Evolutionary conservation across 2,888 invertebrate genomes (phyloP).

Genomic region (Amblyteles armatorius): DNA sequence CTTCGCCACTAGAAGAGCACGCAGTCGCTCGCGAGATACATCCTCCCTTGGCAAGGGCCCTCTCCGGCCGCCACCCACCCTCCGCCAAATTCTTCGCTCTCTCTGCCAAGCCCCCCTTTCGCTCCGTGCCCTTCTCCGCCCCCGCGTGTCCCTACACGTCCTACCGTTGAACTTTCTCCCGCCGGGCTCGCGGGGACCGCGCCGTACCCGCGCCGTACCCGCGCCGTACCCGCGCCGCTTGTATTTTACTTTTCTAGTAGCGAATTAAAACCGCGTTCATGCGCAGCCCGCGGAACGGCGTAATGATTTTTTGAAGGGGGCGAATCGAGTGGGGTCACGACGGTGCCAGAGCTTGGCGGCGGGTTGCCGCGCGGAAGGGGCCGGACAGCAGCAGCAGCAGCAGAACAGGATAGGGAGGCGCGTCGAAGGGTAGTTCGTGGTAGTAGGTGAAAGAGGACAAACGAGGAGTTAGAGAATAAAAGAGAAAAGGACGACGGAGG

Average conservation of each 20-base stretch:
- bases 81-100: conserved; percentile 67
- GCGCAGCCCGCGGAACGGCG: conserved; percentile 89
- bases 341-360: conserved; percentile 85
- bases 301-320: conserved; percentile 94
- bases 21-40: conserved; percentile 66
- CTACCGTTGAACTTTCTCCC: conserved; percentile 67
- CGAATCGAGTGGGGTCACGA: conserved; percentile 91
- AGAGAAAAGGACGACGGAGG: conserved; percentile 39
- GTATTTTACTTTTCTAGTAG: conserved; percentile 74
- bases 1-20: conserved; percentile 61
- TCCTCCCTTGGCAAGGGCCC: conserved; percentile 54
- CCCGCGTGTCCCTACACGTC: conserved; percentile 24
- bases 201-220: conserved; percentile 10
- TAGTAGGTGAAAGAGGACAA: conserved; percentile 42
- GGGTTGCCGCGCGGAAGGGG: conserved; percentile 64
- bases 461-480: conserved; percentile 27
- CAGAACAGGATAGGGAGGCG: conserved; percentile 42
- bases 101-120: conserved; percentile 46
- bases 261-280: conserved; percentile 88
- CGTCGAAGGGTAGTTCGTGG: conserved; percentile 49
- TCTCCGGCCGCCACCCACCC: conserved; percentile 62
- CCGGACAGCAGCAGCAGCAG: conserved; percentile 61
- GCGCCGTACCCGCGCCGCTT: conserved; percentile 59
- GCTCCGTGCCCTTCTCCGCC: conserved; percentile 23
- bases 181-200: conserved; percentile 56